Conservation (phyloP, 2,888 invertebrate genomes). For the Deilephila porcellus region DNA sequence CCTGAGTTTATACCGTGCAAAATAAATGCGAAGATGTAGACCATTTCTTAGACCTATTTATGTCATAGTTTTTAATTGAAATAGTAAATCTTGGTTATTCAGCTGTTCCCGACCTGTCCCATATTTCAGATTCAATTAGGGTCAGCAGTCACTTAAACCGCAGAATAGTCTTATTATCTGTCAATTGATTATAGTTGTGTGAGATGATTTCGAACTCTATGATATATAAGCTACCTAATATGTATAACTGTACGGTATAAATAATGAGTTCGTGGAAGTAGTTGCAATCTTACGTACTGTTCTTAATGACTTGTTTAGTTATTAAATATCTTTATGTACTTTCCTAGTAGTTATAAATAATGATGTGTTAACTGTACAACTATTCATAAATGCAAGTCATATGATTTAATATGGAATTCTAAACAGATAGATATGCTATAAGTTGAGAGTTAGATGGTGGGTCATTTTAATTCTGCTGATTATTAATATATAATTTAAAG, state of each 20-base stretch:
- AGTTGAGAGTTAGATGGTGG: too few relatives aligned
- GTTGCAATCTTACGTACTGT: not conserved
- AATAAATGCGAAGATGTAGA: not conserved
- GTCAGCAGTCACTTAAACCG: constrained; percentile 14
- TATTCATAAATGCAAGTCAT: too few relatives aligned
- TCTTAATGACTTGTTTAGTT: not conserved
- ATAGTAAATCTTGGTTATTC: constrained; percentile 12
- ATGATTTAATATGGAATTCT: too few relatives aligned
- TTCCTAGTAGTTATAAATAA: not conserved
- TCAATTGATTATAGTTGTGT: not conserved
- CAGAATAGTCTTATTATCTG: not conserved
- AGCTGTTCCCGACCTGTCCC: not conserved
- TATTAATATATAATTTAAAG: too few relatives aligned
- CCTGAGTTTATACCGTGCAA: not conserved
- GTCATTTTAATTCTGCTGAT: too few relatives aligned
- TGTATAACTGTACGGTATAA: not conserved
- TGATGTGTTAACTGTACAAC: not conserved
- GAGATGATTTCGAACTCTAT: not conserved
- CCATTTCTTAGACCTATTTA: not conserved
- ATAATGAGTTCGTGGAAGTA: not conserved
- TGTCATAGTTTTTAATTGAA: constrained; percentile 1
- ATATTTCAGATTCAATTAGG: constrained; percentile 14
- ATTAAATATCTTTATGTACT: not conserved
- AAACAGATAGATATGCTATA: too few relatives aligned
- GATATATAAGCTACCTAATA: not conserved